These are phyloP conservation scores for Gymnobelideus leadbeateri DNA, from an alignment of 2,113 vertebrate species.

Conservation along the genomic window DNA sequence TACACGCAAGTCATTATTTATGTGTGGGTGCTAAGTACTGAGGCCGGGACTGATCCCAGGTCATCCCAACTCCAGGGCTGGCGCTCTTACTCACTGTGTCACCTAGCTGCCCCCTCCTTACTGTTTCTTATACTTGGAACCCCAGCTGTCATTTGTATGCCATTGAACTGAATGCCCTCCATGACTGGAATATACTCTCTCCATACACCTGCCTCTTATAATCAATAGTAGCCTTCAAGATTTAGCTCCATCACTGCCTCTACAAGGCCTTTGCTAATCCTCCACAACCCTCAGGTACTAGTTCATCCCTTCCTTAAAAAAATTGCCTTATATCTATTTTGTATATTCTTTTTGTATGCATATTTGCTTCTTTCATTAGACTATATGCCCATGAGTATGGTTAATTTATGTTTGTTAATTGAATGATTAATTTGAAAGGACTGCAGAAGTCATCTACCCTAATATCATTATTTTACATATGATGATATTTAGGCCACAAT, in stretches of 20 bases:
- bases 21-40: too few relatives aligned
- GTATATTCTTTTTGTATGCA: neutral
- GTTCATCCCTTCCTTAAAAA: neutral
- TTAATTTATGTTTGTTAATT: neutral
- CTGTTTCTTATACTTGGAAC: neutral
- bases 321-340: neutral
- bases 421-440: neutral
- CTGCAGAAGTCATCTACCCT: neutral
- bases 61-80: too few relatives aligned
- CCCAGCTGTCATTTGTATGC: neutral
- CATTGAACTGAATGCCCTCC: neutral
- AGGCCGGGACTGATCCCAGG: too few relatives aligned
- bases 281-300: neutral
- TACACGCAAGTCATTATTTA: too few relatives aligned
- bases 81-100: too few relatives aligned
- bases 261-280: neutral
- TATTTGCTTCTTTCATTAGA: too few relatives aligned
- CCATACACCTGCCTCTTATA: neutral
- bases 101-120: too few relatives aligned
- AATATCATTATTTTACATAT: neutral
- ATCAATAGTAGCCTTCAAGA: neutral
- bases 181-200: neutral
- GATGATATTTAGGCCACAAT: conserved; percentile 5
- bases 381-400: neutral
- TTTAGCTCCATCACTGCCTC: neutral